Evolutionary conservation across 37 sponge, comb jelly and placozoan genomes (phyloP).

Genomic region (Ephydatia muelleri): DNA sequence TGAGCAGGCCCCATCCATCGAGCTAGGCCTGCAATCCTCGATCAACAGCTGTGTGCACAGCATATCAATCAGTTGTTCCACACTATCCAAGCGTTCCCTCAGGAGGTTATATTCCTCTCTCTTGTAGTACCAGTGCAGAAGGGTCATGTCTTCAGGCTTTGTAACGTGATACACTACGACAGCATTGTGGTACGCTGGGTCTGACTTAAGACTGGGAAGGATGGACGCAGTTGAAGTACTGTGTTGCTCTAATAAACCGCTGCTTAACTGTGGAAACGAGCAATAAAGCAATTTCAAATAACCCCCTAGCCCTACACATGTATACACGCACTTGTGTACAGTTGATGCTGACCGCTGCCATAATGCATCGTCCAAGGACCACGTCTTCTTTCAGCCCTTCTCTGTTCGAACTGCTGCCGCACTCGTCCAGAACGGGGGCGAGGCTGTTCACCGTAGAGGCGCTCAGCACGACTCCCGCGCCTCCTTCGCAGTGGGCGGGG

Average conservation of each 20-base stretch:
- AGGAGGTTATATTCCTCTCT: neutral
- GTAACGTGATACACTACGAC: neutral
- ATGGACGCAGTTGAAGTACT: neutral
- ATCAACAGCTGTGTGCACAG: neutral
- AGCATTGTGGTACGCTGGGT: neutral
- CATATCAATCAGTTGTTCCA: neutral
- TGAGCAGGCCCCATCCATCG: neutral
- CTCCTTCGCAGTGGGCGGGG: constrained; percentile 61
- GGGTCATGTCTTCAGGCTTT: neutral
- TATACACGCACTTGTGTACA: constrained; percentile 15
- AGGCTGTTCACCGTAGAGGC: constrained; percentile 24
- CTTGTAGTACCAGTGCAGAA: neutral
- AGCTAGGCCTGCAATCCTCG: neutral
- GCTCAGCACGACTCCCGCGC: constrained; percentile 62
- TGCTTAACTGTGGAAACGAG: neutral
- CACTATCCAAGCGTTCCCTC: neutral
- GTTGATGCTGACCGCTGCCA: constrained; percentile 34
- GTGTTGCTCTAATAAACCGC: neutral
- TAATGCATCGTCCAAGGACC: constrained; percentile 61
- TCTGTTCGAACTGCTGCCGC: neutral
- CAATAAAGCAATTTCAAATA: too few species aligned
- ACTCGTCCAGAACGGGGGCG: neutral
- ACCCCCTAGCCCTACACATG: neutral
- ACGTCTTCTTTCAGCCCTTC: constrained; percentile 51
- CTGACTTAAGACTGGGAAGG: neutral